These are phyloP conservation scores for Eupeodes latifasciatus DNA, from an alignment of 2,888 invertebrate genomes.

Conservation along the genomic window DNA sequence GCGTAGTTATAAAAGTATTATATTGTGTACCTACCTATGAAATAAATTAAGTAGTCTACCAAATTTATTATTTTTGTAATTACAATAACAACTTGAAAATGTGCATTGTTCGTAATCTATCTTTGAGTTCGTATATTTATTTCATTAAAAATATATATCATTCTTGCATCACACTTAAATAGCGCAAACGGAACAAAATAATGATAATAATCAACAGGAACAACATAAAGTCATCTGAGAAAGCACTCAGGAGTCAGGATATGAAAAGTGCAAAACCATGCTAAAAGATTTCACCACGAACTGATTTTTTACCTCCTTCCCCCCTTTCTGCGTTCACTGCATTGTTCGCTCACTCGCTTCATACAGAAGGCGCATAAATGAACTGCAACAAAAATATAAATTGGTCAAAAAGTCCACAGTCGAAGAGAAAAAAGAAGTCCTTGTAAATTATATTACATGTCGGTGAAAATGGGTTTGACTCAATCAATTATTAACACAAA, in stretches of 20 bases:
- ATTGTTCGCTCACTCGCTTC: not conserved
- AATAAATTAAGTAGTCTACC: not conserved
- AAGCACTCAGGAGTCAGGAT: slow-evolving; percentile 8
- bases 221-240: slow-evolving; percentile 13
- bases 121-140: not conserved
- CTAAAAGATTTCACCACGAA: slow-evolving; percentile 1
- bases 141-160: not conserved
- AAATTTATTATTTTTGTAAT: slow-evolving; percentile 13
- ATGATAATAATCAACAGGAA: not conserved
- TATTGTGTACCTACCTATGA: not conserved
- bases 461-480: not conserved
- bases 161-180: not conserved
- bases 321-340: no score
- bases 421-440: not conserved
- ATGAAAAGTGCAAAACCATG: slow-evolving; percentile 31
- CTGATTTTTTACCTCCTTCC: not conserved
- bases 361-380: not conserved
- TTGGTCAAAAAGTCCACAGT: slow-evolving; percentile 13
- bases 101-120: slow-evolving; percentile 13
- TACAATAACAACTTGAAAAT: slow-evolving; percentile 17
- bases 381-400: not conserved
- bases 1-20: no score
- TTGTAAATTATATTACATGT: not conserved
- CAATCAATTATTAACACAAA: not conserved
- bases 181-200: not conserved